Conservation (phyloP, 2,888 invertebrate genomes). For the Tiliacea aurago region DNA sequence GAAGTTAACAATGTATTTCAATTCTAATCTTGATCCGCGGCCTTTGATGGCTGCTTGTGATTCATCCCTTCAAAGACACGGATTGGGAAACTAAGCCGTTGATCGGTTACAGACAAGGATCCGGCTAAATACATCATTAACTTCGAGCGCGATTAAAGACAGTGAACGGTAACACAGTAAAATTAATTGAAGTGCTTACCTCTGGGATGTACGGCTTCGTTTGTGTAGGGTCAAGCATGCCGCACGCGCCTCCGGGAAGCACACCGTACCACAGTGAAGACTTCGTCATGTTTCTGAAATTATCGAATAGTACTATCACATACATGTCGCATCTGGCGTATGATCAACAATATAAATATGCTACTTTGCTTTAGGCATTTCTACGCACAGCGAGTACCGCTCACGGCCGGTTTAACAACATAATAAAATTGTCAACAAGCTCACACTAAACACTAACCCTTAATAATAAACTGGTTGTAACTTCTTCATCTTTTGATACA, state of each 20-base stretch:
- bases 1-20: constrained; percentile 14
- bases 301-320: constrained; percentile 9
- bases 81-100: not conserved
- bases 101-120: not conserved
- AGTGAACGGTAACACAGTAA: constrained; percentile 3
- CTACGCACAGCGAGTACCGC: not conserved
- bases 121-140: constrained; percentile 4
- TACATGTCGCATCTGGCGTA: not conserved
- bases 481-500: not conserved
- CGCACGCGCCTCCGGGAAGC: constrained; percentile 96
- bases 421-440: not conserved
- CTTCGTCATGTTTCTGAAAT: constrained; percentile 88
- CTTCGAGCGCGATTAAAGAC: not conserved
- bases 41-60: not conserved
- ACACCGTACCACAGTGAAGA: constrained; percentile 97
- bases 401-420: not conserved
- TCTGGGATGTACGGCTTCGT: constrained; percentile 93
- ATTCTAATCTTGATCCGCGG: not conserved
- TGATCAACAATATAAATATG: too few species aligned
- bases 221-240: constrained; percentile 97
- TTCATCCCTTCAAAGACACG: not conserved
- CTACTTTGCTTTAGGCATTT: not conserved
- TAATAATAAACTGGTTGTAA: not conserved
- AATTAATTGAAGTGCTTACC: constrained; percentile 66
- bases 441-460: not conserved